These are phyloP conservation scores for Fragum fragum DNA, from an alignment of 2,888 invertebrate genomes.

Conservation along the genomic window DNA sequence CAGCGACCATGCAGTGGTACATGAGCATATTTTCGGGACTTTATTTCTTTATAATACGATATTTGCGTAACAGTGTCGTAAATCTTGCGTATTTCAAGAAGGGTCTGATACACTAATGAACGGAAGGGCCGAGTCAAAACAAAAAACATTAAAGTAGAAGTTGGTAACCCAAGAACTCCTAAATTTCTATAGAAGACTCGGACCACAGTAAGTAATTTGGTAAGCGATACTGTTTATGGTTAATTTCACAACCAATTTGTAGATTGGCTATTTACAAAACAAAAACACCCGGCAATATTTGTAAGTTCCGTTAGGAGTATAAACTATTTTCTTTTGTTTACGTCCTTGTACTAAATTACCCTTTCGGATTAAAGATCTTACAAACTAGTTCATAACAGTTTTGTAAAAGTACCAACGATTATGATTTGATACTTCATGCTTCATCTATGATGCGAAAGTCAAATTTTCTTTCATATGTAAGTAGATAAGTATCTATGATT, in stretches of 20 bases:
- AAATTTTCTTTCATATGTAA: too few species aligned
- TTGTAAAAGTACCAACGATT: too few species aligned
- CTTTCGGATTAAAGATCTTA: background rate
- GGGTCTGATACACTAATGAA: background rate
- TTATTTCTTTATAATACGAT: too few species aligned
- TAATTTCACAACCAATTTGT: background rate
- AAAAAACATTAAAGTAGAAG: conserved; percentile 16
- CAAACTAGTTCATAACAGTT: too few species aligned
- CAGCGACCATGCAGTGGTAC: too few species aligned
- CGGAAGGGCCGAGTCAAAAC: conserved; percentile 33
- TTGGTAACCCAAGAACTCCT: conserved; percentile 14
- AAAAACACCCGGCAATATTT: conserved; percentile 9
- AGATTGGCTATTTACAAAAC: conserved; percentile 16
- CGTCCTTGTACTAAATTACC: background rate
- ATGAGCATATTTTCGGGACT: too few species aligned
- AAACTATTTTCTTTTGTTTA: conserved; percentile 4
- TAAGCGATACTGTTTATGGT: conserved; percentile 21
- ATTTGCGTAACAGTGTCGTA: too few species aligned
- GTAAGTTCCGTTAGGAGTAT: conserved; percentile 28
- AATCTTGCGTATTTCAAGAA: too few species aligned
- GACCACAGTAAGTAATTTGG: conserved; percentile 22
- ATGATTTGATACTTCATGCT: too few species aligned
- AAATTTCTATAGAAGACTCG: background rate
- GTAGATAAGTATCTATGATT: too few species aligned
- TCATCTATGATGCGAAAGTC: too few species aligned